Percentiles rank a stretch among this genome's conserved stretches.
These are phyloP conservation scores for Coryphaenoides rupestris DNA, from an alignment of 2,113 vertebrate species.

Conservation along the genomic window DNA sequence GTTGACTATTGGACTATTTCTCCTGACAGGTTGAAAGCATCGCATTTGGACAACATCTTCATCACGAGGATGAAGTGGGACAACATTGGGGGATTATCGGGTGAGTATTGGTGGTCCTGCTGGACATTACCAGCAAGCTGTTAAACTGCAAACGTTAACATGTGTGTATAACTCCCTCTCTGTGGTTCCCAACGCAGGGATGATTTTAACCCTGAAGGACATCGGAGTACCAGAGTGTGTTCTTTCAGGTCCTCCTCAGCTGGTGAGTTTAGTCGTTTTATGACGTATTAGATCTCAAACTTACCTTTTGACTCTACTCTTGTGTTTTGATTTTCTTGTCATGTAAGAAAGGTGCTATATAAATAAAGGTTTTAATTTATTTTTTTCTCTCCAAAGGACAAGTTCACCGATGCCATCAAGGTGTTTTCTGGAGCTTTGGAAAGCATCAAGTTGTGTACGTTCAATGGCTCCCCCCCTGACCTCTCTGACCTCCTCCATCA, in stretches of 20 bases:
- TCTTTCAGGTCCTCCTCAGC: conserved; percentile 87
- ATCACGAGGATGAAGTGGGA: conserved; percentile 87
- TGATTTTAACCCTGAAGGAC: conserved; percentile 89
- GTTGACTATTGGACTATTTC: background rate
- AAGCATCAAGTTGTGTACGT: conserved; percentile 69
- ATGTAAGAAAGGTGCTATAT: background rate
- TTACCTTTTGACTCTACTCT: background rate
- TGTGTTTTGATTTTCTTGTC: background rate
- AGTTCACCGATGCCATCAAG: conserved; percentile 67
- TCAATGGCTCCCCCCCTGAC: too few relatives aligned
- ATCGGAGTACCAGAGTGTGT: conserved; percentile 83
- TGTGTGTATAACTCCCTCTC: background rate
- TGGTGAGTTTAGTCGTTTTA: conserved; percentile 71
- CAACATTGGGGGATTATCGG: conserved; percentile 88
- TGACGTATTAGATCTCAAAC: too few relatives aligned
- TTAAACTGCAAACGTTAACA: background rate
- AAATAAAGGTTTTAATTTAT: background rate
- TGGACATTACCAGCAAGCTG: conserved; percentile 8
- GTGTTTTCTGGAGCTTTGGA: conserved; percentile 69
- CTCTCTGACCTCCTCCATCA: background rate
- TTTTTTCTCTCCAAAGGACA: conserved; percentile 42
- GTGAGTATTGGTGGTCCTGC: conserved; percentile 55
- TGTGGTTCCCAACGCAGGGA: conserved; percentile 66
- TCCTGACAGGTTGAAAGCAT: conserved; percentile 78
- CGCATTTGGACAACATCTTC: conserved; percentile 88